phyloP scores from a whole-genome alignment of 2,113 vertebrate genomes.

The Mystacornis crossleyi region DNA sequence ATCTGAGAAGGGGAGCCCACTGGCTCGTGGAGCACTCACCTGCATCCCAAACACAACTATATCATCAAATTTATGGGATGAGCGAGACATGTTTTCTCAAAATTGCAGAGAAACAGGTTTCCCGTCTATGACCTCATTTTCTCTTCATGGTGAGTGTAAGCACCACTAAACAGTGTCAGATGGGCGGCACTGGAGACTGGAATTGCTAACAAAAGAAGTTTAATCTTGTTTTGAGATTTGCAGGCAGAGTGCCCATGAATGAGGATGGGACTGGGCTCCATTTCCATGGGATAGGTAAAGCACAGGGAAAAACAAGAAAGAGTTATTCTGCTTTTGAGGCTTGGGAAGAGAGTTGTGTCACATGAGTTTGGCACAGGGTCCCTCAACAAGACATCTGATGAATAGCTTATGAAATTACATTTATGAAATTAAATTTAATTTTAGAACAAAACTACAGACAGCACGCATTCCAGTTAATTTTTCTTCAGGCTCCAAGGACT shows the following conservation, averaged over 20 bases:
- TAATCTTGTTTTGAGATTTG: background rate
- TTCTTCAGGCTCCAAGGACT: slow-evolving; percentile 47
- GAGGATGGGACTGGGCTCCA: background rate
- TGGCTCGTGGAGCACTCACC: background rate
- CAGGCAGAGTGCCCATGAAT: background rate
- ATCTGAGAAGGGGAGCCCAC: background rate
- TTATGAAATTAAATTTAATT: slow-evolving; percentile 51
- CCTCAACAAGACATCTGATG: background rate
- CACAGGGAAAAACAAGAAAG: background rate
- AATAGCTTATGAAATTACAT: slow-evolving; percentile 47
- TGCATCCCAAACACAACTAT: background rate
- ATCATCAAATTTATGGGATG: background rate
- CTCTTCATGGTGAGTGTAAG: background rate
- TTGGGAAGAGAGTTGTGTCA: background rate
- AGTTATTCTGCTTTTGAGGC: background rate
- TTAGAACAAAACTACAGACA: slow-evolving; percentile 37
- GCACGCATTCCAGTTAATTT: slow-evolving; percentile 10
- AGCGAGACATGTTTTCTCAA: background rate
- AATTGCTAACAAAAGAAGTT: background rate
- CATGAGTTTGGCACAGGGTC: background rate
- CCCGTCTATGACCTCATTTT: background rate
- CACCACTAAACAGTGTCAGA: background rate
- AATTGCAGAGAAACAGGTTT: background rate
- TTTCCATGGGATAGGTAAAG: background rate
- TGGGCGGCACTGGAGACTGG: background rate